These are phyloP conservation scores for Caenorhabditis sp. DNA, from an alignment of 2,888 invertebrate species.

Conservation along the genomic window DNA sequence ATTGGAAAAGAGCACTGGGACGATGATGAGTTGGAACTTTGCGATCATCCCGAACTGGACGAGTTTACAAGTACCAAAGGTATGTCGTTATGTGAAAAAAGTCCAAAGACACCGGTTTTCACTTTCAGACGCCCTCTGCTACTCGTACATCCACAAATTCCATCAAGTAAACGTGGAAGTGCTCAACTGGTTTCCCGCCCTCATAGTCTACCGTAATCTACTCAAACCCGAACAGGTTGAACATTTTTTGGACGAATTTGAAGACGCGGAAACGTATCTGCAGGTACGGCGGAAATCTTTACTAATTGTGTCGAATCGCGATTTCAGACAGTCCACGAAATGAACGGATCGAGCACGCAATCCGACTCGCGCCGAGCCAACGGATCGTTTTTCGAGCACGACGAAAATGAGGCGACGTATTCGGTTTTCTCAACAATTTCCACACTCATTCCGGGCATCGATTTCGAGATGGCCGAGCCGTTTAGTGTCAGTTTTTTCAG, in stretches of 20 bases:
- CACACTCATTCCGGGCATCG: slow-evolving; percentile 16
- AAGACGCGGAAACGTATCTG: not conserved
- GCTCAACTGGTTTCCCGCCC: not conserved
- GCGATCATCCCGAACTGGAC: not conserved
- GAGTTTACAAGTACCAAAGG: not conserved
- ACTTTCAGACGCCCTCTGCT: not conserved
- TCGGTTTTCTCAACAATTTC: not conserved
- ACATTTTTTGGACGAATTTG: not conserved
- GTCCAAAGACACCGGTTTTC: not conserved
- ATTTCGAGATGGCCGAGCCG: slow-evolving; percentile 39
- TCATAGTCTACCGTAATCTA: not conserved
- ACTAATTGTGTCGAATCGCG: not conserved
- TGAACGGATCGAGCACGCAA: not conserved
- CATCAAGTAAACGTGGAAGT: not conserved
- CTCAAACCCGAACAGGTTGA: not conserved
- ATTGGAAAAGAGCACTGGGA: slow-evolving; percentile 1
- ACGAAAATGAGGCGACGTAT: slow-evolving; percentile 4
- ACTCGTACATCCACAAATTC: not conserved
- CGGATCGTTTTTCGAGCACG: slow-evolving; percentile 7
- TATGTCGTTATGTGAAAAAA: not conserved
- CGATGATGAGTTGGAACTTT: not conserved
- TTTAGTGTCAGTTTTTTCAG: slow-evolving; percentile 36
- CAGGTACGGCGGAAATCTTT: not conserved
- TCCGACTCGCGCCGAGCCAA: not conserved
- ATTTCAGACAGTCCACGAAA: not conserved